A percentile compares a stretch with the other conserved stretches of the same genome.
phyloP scores from a whole-genome alignment of 92 coral and sea anemone genomes.

The Siderastrea radians region DNA sequence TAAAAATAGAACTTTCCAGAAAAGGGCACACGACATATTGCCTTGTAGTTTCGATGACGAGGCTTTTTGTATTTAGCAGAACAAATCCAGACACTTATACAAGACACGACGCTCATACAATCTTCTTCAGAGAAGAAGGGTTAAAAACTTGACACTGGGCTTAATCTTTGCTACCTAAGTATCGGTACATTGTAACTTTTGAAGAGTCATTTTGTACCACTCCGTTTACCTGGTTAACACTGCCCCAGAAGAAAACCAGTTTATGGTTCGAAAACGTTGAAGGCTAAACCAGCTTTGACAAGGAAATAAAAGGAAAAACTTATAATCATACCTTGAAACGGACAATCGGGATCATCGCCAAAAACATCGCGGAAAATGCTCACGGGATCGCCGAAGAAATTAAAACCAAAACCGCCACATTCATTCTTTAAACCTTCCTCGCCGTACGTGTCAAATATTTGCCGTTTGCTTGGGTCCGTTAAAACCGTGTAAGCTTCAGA shows the following conservation, averaged over 20 bases:
- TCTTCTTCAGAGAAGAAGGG: not conserved
- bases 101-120: not conserved
- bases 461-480: constrained; percentile 86
- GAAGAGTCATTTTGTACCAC: not conserved
- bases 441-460: constrained; percentile 90
- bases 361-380: constrained; percentile 89
- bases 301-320: not conserved
- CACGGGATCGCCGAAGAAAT: constrained; percentile 81
- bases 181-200: constrained; percentile 34
- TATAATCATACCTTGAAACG: constrained; percentile 66
- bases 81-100: not conserved
- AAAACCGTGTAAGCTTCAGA: constrained; percentile 96
- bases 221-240: not conserved
- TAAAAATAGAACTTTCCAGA: constrained; percentile 35
- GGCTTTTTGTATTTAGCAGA: constrained; percentile 1
- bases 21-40: not conserved
- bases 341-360: constrained; percentile 82
- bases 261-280: not conserved
- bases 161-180: not conserved
- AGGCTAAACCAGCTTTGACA: not conserved
- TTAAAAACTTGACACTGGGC: not conserved
- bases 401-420: constrained; percentile 63
- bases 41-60: not conserved
- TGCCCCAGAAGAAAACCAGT: not conserved
- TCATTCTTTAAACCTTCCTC: constrained; percentile 92